phyloP scores from a whole-genome alignment of 1,140 invertebrate genomes.

The Bombus confusus region DNA sequence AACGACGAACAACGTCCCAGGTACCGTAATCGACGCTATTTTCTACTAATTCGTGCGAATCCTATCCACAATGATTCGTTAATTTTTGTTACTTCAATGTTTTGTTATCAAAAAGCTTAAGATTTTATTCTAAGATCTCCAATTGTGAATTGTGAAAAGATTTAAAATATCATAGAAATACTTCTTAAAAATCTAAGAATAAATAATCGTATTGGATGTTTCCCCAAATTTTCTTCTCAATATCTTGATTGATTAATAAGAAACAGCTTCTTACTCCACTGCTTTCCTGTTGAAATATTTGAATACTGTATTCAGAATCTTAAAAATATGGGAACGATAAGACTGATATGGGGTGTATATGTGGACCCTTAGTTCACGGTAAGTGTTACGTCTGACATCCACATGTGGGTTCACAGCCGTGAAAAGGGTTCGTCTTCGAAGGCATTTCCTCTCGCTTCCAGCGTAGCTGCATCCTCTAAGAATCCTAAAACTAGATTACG shows the following conservation, averaged over 20 bases:
- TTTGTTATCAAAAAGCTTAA: not conserved
- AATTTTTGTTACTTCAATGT: not conserved
- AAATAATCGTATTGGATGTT: no score
- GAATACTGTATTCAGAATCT: not conserved
- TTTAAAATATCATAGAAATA: no score
- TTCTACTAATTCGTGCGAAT: not conserved
- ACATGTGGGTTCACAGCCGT: not conserved
- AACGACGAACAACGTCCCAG: slow-evolving; percentile 3
- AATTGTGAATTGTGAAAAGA: no score
- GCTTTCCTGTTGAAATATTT: not conserved
- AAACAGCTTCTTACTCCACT: not conserved
- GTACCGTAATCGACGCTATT: not conserved
- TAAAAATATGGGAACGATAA: not conserved
- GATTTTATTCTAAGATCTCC: not conserved
- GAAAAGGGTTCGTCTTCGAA: not conserved
- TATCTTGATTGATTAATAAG: not conserved
- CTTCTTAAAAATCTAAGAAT: not conserved
- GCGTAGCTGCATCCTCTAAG: no score
- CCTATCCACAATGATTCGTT: not conserved
- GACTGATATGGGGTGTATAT: not conserved
- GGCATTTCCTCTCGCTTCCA: not conserved
- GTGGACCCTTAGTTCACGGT: no score
- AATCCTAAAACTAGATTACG: no score
- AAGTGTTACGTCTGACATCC: not conserved
- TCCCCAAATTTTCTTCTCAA: no score